phyloP scores from a whole-genome alignment of 2,113 vertebrate genomes.

The Dermatemys mawii region DNA sequence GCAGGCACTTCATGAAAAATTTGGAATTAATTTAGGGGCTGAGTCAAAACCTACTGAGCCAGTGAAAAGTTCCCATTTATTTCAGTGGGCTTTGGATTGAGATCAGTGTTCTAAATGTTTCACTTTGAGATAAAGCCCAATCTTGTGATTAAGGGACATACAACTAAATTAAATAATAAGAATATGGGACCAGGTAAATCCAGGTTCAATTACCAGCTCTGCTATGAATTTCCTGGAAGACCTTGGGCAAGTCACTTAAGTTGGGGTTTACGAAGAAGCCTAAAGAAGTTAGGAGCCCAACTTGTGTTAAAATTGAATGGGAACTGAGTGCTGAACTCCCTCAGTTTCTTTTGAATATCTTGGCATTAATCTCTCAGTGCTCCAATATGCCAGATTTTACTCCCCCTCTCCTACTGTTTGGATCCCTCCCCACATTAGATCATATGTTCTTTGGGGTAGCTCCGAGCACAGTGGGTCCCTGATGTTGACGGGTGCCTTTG shows the following conservation, averaged over 20 bases:
- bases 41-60: background rate
- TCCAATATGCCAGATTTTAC: background rate
- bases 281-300: background rate
- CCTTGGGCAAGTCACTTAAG: background rate
- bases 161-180: background rate
- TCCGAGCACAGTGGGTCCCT: background rate
- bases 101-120: background rate
- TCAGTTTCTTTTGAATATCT: background rate
- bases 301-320: background rate
- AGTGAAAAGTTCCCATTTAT: background rate
- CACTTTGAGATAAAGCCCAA: background rate
- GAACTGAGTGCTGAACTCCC: background rate
- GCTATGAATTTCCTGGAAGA: background rate
- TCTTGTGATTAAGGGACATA: background rate
- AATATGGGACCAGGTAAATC: background rate
- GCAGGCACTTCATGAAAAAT: background rate
- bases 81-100: background rate
- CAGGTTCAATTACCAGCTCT: background rate
- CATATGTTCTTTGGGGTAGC: background rate
- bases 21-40: accelerated
- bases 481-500: background rate
- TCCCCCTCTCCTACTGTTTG: background rate
- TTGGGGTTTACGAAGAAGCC: background rate
- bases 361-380: background rate
- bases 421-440: background rate